Evolutionary conservation across 1,140 invertebrate genomes (phyloP), one percentile per base, ranked within the genome.

Genomic region (Bombus sibiricus): DNA sequence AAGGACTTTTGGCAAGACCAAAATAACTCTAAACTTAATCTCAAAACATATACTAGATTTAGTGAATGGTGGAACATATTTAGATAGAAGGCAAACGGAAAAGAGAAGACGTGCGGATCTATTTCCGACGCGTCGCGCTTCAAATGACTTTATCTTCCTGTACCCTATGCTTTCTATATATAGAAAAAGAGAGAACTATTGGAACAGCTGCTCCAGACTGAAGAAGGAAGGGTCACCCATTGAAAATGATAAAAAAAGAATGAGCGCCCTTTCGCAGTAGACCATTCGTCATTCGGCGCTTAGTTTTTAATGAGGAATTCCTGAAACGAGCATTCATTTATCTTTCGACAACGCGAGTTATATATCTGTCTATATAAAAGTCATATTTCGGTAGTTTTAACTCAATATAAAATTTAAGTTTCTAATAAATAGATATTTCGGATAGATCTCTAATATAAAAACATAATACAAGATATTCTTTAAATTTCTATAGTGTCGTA

Each of bases 101-200:
- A 90, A 86, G 59, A 90, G 90, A 92, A 93, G 90, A 92, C 82
- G 88, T 86, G 89, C 86, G 68, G 82, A 84, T 93, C 92, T 94
- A 94, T 94, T 94, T 94, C 92, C 93, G 92, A 89, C 77, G 72
- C 88, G 71, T 64, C 85, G 86, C 75, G 79, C 89, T 93, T 92
- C 89, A 90, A 92, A 93, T 83, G 87, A 88, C 88, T 90, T 93
- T 92, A 92, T 92, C 84, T 90, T 88, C 78, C 68, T 88, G 81
- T 83, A 88, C 81, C 86, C 88, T 80, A 86, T 73, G 15, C 75
- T 82, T 81, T 80, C 81, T 91, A 91, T 89, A 91, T 86, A 91
- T 91, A 91, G 81, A 85, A 81, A 79, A 81, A 90, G 74, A 78
- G 81, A 75, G 74, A 78, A 85, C 86, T 91, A 90, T 88, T 87